Percentiles rank a stretch among this genome's conserved stretches.
These are phyloP conservation scores for Chondrosia reniformis DNA, from an alignment of 37 sponge, comb jelly and placozoan species.

Conservation along the genomic window DNA sequence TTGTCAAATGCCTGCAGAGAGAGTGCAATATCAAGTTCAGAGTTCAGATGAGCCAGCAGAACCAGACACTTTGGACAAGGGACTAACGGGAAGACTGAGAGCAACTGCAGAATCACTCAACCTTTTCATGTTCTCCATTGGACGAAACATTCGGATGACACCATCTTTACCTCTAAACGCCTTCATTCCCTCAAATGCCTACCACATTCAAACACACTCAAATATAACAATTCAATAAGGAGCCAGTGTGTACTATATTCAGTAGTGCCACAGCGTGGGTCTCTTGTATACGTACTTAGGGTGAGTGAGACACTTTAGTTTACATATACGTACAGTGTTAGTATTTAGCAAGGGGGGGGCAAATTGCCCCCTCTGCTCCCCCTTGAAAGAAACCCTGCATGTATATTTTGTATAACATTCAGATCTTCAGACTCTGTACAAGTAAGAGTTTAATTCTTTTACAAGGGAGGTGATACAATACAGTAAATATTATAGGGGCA, in stretches of 20 bases:
- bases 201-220: neutral
- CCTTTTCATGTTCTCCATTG: slow-evolving; percentile 89
- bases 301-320: no score
- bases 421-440: neutral
- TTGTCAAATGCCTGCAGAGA: slow-evolving; percentile 70
- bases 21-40: neutral
- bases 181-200: slow-evolving; percentile 98
- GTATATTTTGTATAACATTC: neutral
- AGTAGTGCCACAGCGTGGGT: no score
- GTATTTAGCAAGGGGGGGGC: no score
- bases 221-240: neutral
- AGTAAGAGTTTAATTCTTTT: slow-evolving; percentile 1
- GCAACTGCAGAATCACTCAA: slow-evolving; percentile 69
- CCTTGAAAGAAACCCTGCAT: no score
- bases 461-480: no score
- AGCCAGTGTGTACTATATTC: neutral
- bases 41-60: neutral
- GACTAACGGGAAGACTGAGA: slow-evolving; percentile 81
- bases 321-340: no score
- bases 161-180: slow-evolving; percentile 89
- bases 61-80: neutral
- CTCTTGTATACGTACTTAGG: neutral
- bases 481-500: no score
- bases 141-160: slow-evolving; percentile 89
- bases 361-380: no score